These are phyloP conservation scores for Ephestia elutella DNA, from an alignment of 1,140 invertebrate species.

Conservation along the genomic window DNA sequence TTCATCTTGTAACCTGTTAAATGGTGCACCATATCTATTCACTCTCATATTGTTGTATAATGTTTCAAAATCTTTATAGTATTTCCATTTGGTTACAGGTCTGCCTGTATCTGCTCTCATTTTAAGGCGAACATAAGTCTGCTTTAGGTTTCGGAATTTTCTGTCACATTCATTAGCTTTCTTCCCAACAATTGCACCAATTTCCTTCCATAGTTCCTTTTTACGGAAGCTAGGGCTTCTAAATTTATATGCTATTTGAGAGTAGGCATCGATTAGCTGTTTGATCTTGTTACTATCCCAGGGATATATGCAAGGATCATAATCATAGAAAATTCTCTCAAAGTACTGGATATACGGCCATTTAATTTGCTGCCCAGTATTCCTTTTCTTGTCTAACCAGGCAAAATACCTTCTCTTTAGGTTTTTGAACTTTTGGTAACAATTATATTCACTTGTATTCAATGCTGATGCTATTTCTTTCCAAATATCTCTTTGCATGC, in stretches of 20 bases:
- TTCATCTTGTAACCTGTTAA: slow-evolving; percentile 31
- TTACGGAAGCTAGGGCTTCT: slow-evolving; percentile 56
- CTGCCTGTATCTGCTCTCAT: slow-evolving; percentile 39
- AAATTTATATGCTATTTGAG: slow-evolving; percentile 54
- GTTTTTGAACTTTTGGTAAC: slow-evolving; percentile 66
- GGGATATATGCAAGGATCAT: slow-evolving; percentile 41
- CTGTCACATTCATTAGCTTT: slow-evolving; percentile 50
- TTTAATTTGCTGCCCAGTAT: slow-evolving; percentile 49
- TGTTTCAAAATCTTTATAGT: slow-evolving; percentile 59
- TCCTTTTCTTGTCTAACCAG: slow-evolving; percentile 44
- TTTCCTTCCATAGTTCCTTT: slow-evolving; percentile 65
- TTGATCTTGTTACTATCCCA: slow-evolving; percentile 57
- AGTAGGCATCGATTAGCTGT: slow-evolving; percentile 49
- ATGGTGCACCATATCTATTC: not conserved
- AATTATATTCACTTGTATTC: slow-evolving; percentile 57
- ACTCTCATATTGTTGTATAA: slow-evolving; percentile 39
- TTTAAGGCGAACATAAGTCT: slow-evolving; percentile 58
- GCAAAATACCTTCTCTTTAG: slow-evolving; percentile 67
- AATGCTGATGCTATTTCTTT: slow-evolving; percentile 52
- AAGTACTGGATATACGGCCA: slow-evolving; percentile 64
- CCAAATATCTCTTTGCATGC: slow-evolving; percentile 59
- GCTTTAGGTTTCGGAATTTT: slow-evolving; percentile 65
- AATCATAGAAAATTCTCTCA: slow-evolving; percentile 64
- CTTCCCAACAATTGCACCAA: slow-evolving; percentile 47
- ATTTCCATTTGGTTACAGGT: slow-evolving; percentile 57